These are phyloP conservation scores for Helicorthomorpha holstii DNA, from an alignment of 1,140 invertebrate genomes.

Conservation along the genomic window DNA sequence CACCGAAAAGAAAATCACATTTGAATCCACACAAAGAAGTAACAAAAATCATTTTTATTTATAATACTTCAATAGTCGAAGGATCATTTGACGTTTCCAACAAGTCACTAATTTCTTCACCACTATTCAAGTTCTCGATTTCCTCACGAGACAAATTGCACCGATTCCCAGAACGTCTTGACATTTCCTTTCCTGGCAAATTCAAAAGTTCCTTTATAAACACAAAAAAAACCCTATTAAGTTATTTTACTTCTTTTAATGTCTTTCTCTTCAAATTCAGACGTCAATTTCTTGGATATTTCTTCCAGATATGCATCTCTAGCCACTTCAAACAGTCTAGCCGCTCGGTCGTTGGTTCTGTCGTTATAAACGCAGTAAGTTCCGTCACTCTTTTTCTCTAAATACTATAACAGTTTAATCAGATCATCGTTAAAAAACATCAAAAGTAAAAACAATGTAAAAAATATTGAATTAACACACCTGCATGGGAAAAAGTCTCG, in stretches of 20 bases:
- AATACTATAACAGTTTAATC: neutral
- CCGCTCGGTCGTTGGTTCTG: neutral
- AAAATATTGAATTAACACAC: conserved; percentile 28
- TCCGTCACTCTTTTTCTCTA: neutral
- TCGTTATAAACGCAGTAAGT: neutral
- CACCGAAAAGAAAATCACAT: too few relatives aligned
- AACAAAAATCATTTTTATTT: too few relatives aligned
- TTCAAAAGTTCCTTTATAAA: too few relatives aligned
- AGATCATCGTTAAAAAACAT: neutral
- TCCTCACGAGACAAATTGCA: too few relatives aligned
- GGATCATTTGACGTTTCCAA: too few relatives aligned
- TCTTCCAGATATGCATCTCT: neutral
- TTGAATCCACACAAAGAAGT: too few relatives aligned
- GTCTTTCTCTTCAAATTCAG: neutral
- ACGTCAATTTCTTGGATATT: neutral
- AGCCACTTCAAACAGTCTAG: neutral
- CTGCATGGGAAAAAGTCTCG: conserved; percentile 49
- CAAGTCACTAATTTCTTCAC: too few relatives aligned
- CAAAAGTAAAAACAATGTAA: neutral
- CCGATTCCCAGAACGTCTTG: too few relatives aligned
- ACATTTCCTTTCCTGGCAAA: too few relatives aligned
- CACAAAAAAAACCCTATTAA: too few relatives aligned
- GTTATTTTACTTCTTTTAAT: neutral
- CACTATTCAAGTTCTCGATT: too few relatives aligned
- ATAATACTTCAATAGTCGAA: too few relatives aligned